Percentiles rank a stretch among this genome's conserved stretches.
phyloP scores from a whole-genome alignment of 2,797 vertebrate species.

The Odontamblyopus lacepedii region DNA sequence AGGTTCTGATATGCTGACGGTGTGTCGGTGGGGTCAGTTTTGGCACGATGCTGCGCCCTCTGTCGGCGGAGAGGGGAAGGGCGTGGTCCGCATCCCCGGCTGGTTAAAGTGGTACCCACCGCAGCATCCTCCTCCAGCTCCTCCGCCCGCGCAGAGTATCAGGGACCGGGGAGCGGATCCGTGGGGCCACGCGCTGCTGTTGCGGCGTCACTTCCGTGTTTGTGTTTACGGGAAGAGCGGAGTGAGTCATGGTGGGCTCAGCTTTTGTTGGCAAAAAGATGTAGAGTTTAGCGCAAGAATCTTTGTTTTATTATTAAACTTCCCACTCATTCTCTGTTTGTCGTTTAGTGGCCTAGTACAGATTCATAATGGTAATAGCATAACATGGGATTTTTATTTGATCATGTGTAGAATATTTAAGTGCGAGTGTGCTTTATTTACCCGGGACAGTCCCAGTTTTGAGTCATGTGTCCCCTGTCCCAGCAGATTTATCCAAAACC shows the following conservation, averaged over 20 bases:
- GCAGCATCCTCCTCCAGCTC: constrained; percentile 47
- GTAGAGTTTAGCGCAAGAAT: too few species aligned
- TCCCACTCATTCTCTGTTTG: too few species aligned
- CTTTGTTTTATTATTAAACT: too few species aligned
- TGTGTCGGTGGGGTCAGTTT: constrained; percentile 16
- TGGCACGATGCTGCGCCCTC: constrained; percentile 48
- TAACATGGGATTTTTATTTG: too few species aligned
- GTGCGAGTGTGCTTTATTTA: too few species aligned
- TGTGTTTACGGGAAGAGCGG: neutral
- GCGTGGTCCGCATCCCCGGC: constrained; percentile 71
- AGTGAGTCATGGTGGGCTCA: neutral
- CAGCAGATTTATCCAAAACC: too few species aligned
- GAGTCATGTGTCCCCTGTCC: too few species aligned
- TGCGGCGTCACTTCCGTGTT: neutral
- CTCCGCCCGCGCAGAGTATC: constrained; percentile 30
- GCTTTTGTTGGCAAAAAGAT: too few species aligned
- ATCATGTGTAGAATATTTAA: too few species aligned
- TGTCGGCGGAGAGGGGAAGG: constrained; percentile 45
- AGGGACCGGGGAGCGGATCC: constrained; percentile 12
- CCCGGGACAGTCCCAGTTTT: too few species aligned
- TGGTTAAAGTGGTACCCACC: constrained; percentile 65
- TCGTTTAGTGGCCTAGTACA: too few species aligned
- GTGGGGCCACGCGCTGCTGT: constrained; percentile 34
- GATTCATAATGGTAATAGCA: too few species aligned
- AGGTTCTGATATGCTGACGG: constrained; percentile 15